phyloP scores from a whole-genome alignment of 1,140 invertebrate species.

The Temnothorax nylanderi region DNA sequence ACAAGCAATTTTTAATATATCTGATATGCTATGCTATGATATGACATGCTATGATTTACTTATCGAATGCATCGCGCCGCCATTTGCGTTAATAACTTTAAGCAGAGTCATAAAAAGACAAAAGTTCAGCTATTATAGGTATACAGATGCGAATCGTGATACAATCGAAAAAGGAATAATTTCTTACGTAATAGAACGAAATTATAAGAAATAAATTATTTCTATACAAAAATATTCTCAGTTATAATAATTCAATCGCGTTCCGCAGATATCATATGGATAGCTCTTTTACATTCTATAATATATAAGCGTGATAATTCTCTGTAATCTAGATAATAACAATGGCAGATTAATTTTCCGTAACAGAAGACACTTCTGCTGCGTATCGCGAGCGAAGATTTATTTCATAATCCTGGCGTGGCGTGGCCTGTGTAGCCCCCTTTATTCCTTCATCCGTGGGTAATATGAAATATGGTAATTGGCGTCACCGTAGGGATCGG shows the following conservation, averaged over 20 bases:
- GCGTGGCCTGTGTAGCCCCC: background rate
- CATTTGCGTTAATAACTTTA: background rate
- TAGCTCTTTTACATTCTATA: background rate
- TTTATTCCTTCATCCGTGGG: conserved; percentile 20
- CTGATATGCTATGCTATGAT: background rate
- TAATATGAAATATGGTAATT: conserved; percentile 60
- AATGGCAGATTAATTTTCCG: conserved; percentile 26
- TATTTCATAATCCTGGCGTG: conserved; percentile 32
- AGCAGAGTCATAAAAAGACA: background rate
- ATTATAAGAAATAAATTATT: background rate
- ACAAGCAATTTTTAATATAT: background rate
- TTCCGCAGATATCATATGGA: background rate
- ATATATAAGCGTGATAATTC: conserved; percentile 8
- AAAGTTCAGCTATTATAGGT: background rate
- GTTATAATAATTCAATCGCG: background rate
- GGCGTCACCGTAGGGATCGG: conserved; percentile 49
- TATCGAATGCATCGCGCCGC: background rate
- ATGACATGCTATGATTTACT: background rate
- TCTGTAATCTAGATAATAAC: conserved; percentile 33
- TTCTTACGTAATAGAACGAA: background rate
- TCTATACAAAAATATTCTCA: background rate
- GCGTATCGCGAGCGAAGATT: conserved; percentile 12
- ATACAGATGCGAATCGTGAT: background rate
- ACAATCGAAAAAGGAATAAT: background rate
- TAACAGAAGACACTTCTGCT: background rate